A percentile compares a stretch with the other conserved stretches of the same genome.
Evolutionary conservation across 2,113 vertebrate species (phyloP).

Genomic region (Oryzias javanicus): DNA sequence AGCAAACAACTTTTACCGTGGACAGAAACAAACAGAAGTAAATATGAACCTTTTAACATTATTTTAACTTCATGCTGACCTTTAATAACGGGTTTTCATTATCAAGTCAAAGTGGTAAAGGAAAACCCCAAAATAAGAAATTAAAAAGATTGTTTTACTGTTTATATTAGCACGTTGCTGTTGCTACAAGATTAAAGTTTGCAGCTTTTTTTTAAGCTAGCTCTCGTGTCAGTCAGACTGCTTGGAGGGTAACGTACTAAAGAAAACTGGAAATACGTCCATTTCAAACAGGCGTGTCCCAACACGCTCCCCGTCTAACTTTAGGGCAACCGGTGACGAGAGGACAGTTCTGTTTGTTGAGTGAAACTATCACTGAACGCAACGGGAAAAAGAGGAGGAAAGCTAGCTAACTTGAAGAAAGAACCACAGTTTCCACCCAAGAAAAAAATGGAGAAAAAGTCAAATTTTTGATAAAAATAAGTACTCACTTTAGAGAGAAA

Average conservation of each 20-base stretch:
- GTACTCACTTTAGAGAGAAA: slow-evolving; percentile 44
- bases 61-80: background rate
- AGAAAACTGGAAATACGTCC: slow-evolving; percentile 34
- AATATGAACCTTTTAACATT: too few species aligned
- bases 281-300: slow-evolving; percentile 18
- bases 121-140: too few species aligned
- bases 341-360: background rate
- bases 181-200: too few species aligned
- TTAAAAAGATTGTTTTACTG: too few species aligned
- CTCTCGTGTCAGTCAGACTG: slow-evolving; percentile 9
- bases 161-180: too few species aligned
- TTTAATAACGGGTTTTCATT: slow-evolving; percentile 23
- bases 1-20: too few species aligned
- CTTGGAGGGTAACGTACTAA: slow-evolving; percentile 4
- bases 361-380: background rate
- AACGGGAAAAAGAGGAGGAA: background rate
- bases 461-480: background rate
- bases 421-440: too few species aligned
- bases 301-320: slow-evolving; percentile 37
- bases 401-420: background rate
- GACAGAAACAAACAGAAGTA: too few species aligned
- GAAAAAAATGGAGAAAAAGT: slow-evolving; percentile 9
- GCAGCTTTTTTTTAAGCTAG: background rate
- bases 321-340: background rate
- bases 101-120: background rate